Percentiles rank a stretch among this genome's conserved stretches.
phyloP scores from a whole-genome alignment of 2,113 vertebrate genomes.

The Nestor notabilis region DNA sequence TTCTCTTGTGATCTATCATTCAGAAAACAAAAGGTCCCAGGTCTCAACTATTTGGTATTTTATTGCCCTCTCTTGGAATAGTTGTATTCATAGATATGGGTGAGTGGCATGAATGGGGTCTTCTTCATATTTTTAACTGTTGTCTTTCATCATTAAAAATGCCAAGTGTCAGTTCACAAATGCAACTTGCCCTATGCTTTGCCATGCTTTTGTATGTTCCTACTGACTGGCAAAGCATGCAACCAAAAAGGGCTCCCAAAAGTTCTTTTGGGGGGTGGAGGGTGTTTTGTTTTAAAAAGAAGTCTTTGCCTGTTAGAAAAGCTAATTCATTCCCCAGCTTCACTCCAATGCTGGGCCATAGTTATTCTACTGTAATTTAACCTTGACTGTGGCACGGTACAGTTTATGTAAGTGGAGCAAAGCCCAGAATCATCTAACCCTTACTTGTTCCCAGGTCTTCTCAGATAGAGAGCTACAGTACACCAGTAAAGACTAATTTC shows the following conservation, averaged over 20 bases:
- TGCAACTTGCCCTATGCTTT: not conserved
- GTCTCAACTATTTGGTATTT: not conserved
- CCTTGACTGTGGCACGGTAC: not conserved
- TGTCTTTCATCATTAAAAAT: not conserved
- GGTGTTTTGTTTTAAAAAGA: not conserved
- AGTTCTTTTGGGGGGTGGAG: not conserved
- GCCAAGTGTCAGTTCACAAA: not conserved
- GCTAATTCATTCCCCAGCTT: not conserved
- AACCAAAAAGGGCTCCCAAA: not conserved
- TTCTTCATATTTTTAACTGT: not conserved
- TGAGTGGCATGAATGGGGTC: not conserved
- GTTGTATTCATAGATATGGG: not conserved
- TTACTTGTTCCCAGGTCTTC: not conserved
- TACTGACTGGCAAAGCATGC: not conserved
- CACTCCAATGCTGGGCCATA: not conserved
- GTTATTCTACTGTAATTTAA: not conserved
- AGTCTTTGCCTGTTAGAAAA: not conserved
- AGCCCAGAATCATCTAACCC: not conserved
- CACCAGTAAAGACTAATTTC: not conserved
- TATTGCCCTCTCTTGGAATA: not conserved
- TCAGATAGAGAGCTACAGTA: not conserved
- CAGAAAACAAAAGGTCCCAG: conserved; percentile 14
- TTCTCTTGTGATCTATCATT: not conserved
- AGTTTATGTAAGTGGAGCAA: not conserved
- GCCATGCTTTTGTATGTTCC: not conserved